Percentiles rank a stretch among this genome's conserved stretches.
Evolutionary conservation across 2,113 vertebrate genomes (phyloP).

Genomic region (Petroica traversi): DNA sequence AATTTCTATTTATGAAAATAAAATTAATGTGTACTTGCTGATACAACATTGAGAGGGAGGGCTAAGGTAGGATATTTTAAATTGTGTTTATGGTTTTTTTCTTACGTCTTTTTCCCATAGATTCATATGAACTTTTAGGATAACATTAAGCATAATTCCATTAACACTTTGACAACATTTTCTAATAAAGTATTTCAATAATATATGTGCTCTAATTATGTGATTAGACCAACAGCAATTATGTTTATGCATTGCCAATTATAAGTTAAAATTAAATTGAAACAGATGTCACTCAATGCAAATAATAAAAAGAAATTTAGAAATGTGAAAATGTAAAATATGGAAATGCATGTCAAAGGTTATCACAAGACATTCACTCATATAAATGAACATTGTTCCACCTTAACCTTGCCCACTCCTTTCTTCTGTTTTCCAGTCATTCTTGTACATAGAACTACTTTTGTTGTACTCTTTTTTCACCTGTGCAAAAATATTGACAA

Average conservation of each 20-base stretch:
- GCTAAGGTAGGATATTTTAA: not conserved
- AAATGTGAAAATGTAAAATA: not conserved
- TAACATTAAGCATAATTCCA: not conserved
- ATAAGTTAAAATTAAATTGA: not conserved
- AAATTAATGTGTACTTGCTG: not conserved
- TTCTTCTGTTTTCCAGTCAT: not conserved
- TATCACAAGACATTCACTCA: not conserved
- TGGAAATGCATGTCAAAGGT: not conserved
- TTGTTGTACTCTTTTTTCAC: not conserved
- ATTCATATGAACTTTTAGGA: not conserved
- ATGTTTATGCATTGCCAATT: not conserved
- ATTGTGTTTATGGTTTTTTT: not conserved
- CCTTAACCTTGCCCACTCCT: not conserved
- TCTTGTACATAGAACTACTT: not conserved
- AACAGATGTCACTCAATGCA: not conserved
- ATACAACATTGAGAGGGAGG: not conserved
- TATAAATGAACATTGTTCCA: not conserved
- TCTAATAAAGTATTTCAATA: constrained; percentile 36
- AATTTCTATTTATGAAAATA: not conserved
- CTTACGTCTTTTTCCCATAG: not conserved
- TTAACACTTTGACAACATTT: not conserved
- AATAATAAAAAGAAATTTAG: not conserved
- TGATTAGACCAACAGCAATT: constrained; percentile 32
- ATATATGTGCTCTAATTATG: constrained; percentile 16
- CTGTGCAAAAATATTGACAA: not conserved